Evolutionary conservation across 2,888 invertebrate genomes (phyloP).

Genomic region (Catocala fraxini): DNA sequence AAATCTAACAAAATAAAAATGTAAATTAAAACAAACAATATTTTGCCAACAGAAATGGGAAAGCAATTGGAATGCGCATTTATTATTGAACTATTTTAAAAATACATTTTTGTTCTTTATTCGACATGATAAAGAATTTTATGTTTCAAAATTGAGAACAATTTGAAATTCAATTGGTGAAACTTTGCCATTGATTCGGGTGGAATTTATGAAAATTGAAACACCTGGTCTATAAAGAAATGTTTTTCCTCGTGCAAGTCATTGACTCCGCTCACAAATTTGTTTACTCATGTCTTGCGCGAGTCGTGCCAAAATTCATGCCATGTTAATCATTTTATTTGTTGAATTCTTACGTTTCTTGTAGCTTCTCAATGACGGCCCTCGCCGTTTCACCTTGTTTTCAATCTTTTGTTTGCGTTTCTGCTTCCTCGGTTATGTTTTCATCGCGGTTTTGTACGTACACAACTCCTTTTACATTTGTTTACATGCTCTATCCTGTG

Average conservation of each 20-base stretch:
- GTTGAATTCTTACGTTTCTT: constrained; percentile 51
- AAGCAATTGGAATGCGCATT: constrained; percentile 29
- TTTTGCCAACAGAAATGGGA: constrained; percentile 20
- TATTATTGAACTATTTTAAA: constrained; percentile 14
- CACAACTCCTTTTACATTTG: constrained; percentile 45
- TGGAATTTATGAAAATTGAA: constrained; percentile 28
- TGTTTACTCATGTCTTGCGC: constrained; percentile 73
- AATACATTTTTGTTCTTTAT: constrained; percentile 14
- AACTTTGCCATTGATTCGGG: constrained; percentile 9
- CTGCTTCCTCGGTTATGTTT: constrained; percentile 66
- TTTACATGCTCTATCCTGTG: constrained; percentile 48
- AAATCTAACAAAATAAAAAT: constrained; percentile 24
- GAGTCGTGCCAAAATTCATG: constrained; percentile 71
- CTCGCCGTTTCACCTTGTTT: constrained; percentile 59
- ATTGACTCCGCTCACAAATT: constrained; percentile 73
- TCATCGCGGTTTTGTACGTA: constrained; percentile 53
- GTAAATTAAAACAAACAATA: constrained; percentile 39
- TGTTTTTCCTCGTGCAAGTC: constrained; percentile 68
- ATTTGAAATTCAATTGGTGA: constrained; percentile 26
- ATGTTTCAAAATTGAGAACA: constrained; percentile 2
- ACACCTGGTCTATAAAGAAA: constrained; percentile 52
- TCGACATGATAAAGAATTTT: constrained; percentile 11
- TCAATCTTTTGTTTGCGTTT: constrained; percentile 68
- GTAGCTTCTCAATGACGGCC: constrained; percentile 49
- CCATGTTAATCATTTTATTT: constrained; percentile 62